Percentiles rank a stretch among this genome's conserved stretches.
Conservation (phyloP, 2,888 invertebrate genomes). For the Leptinotarsa rubiginosa region DNA sequence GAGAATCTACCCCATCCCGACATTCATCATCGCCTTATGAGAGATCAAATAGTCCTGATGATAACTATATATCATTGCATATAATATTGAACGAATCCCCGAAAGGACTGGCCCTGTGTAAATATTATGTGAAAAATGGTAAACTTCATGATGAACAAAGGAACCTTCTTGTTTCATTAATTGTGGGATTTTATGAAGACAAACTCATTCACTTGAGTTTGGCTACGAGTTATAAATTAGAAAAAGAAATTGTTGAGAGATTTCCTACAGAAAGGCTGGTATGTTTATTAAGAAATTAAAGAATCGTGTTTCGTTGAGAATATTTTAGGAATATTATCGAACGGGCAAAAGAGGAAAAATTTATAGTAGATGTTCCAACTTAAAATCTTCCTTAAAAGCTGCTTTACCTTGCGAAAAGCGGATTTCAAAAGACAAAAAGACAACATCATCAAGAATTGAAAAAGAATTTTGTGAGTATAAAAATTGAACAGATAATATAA, state of each 20-base stretch:
- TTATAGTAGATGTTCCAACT: slow-evolving; percentile 46
- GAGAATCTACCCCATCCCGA: background rate
- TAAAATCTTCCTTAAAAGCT: background rate
- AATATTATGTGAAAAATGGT: slow-evolving; percentile 41
- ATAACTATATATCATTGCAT: background rate
- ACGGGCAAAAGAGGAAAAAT: slow-evolving; percentile 21
- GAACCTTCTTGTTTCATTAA: slow-evolving; percentile 34
- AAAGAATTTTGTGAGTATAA: background rate
- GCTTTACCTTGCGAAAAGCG: slow-evolving; percentile 11
- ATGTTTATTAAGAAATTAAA: background rate
- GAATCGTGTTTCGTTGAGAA: background rate
- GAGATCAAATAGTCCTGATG: slow-evolving; percentile 9
- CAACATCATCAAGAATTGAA: background rate
- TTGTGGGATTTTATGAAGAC: slow-evolving; percentile 44
- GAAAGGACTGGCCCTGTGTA: slow-evolving; percentile 39
- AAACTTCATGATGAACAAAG: slow-evolving; percentile 48
- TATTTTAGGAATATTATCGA: too few species aligned
- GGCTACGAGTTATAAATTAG: slow-evolving; percentile 40
- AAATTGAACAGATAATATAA: too few species aligned
- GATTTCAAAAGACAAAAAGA: slow-evolving; percentile 20
- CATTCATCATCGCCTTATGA: slow-evolving; percentile 12
- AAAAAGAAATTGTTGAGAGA: slow-evolving; percentile 47
- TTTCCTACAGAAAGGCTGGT: slow-evolving; percentile 50
- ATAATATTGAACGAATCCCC: slow-evolving; percentile 34
- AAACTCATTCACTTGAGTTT: slow-evolving; percentile 40